Conservation (phyloP, 2,797 vertebrate genomes). For the Poecilia gillii region DNA sequence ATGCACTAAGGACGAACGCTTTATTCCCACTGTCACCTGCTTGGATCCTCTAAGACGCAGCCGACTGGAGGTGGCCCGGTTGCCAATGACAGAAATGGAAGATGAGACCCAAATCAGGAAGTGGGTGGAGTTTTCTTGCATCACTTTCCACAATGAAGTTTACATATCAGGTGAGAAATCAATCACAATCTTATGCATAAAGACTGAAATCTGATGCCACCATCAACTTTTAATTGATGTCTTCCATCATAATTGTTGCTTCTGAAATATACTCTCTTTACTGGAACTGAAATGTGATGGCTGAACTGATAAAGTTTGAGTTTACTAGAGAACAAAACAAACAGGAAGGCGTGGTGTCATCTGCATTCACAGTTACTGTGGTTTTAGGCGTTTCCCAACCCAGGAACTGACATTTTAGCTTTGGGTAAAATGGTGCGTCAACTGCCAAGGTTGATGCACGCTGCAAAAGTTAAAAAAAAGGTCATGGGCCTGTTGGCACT, state of each 20-base stretch:
- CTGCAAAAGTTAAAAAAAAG: not conserved
- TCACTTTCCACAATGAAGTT: constrained; percentile 95
- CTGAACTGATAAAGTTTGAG: not conserved
- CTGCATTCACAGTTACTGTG: constrained; percentile 22
- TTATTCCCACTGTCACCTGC: constrained; percentile 95
- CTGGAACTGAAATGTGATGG: not conserved
- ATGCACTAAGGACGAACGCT: constrained; percentile 95
- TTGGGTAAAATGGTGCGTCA: not conserved
- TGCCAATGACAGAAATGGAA: constrained; percentile 91
- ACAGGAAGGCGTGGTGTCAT: constrained; percentile 7
- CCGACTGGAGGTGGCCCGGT: constrained; percentile 92
- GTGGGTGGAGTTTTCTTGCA: constrained; percentile 97
- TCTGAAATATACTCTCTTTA: not conserved
- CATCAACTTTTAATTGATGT: not conserved
- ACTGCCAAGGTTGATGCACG: not conserved
- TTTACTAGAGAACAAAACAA: constrained; percentile 18
- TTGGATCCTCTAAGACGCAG: constrained; percentile 95
- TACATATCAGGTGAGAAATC: constrained; percentile 90
- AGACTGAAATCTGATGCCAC: not conserved
- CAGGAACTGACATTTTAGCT: constrained; percentile 35
- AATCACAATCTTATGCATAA: not conserved
- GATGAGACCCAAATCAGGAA: constrained; percentile 90
- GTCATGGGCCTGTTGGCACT: not conserved
- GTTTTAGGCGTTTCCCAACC: constrained; percentile 60
- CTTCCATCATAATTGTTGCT: not conserved